Percentiles rank a stretch among this genome's conserved stretches.
phyloP scores from a whole-genome alignment of 2,113 vertebrate species.

The Passerina amoena region DNA sequence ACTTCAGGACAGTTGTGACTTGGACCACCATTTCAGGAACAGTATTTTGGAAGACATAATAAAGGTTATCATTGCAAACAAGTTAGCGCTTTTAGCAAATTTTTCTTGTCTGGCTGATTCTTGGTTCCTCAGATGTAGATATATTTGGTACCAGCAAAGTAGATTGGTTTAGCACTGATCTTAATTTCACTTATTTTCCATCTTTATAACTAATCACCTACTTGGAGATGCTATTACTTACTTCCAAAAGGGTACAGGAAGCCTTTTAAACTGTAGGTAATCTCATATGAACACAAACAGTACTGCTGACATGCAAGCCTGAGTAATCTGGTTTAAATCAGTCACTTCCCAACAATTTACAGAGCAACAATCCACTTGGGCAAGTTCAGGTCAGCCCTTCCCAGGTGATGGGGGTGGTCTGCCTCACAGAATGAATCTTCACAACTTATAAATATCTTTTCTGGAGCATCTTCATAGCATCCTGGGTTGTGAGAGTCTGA shows the following conservation, averaged over 20 bases:
- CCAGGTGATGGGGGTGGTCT: background rate
- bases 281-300: background rate
- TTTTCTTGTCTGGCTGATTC: background rate
- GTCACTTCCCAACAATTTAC: background rate
- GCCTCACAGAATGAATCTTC: rapidly evolving
- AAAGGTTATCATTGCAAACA: background rate
- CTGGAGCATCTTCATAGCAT: background rate
- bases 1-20: background rate
- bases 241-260: background rate
- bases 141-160: background rate
- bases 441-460: background rate
- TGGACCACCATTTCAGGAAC: background rate
- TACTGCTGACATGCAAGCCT: background rate
- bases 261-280: background rate
- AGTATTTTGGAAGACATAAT: background rate
- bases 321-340: background rate
- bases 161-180: background rate
- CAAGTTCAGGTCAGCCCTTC: background rate
- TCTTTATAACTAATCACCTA: background rate
- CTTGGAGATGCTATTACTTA: background rate
- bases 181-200: background rate
- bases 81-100: background rate
- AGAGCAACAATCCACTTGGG: background rate
- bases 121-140: background rate
- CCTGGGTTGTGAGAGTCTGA: background rate